phyloP scores from a whole-genome alignment of 2,888 invertebrate genomes.

The Philhelius pedissequus region DNA sequence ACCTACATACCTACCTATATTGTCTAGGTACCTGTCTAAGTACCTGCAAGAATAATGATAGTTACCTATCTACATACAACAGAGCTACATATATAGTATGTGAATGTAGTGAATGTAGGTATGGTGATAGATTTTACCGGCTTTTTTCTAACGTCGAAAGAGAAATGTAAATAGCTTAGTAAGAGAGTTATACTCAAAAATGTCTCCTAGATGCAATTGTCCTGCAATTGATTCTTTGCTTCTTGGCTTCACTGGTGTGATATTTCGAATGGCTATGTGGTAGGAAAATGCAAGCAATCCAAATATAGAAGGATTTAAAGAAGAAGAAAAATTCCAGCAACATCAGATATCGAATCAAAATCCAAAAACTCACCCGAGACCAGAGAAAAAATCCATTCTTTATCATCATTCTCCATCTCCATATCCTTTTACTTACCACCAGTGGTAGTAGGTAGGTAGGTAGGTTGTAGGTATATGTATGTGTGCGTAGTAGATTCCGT shows the following conservation, averaged over 20 bases:
- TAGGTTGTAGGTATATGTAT: neutral
- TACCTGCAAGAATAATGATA: too few relatives aligned
- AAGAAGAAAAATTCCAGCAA: constrained; percentile 14
- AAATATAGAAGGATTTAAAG: neutral
- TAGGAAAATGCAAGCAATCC: constrained; percentile 1
- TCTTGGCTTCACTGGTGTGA: neutral
- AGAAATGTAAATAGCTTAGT: constrained; percentile 16
- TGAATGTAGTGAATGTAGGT: too few relatives aligned
- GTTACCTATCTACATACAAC: too few relatives aligned
- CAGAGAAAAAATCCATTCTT: constrained; percentile 1
- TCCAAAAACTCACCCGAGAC: neutral
- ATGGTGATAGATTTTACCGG: constrained; percentile 24
- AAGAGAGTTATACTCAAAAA: constrained; percentile 43
- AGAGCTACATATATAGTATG: too few relatives aligned
- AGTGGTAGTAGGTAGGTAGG: too few relatives aligned
- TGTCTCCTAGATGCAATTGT: constrained; percentile 18
- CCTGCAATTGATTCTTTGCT: constrained; percentile 5
- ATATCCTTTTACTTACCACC: neutral
- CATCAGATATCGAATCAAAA: neutral
- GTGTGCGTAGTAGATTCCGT: constrained; percentile 23
- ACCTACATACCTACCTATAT: too few relatives aligned
- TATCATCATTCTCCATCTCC: constrained; percentile 29
- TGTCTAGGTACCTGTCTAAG: too few relatives aligned
- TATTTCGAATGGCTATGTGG: too few relatives aligned
- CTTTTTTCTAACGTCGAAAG: constrained; percentile 32